These are phyloP conservation scores for Beaufortia kweichowensis DNA, from an alignment of 2,113 vertebrate genomes.

Conservation along the genomic window DNA sequence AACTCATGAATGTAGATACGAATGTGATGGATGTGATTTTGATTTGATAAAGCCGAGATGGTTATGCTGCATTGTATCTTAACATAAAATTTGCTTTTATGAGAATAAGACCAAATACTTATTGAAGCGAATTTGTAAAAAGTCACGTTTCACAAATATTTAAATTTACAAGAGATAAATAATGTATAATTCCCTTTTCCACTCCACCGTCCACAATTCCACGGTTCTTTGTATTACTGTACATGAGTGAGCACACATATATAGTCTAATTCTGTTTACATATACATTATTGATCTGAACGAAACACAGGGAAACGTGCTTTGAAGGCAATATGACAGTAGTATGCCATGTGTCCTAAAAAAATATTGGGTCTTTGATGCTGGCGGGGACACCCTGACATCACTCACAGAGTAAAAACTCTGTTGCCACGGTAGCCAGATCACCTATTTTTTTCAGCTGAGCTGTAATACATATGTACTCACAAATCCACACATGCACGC, in stretches of 20 bases:
- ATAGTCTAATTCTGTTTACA: conserved; percentile 11
- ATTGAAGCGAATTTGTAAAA: neutral
- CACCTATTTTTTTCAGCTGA: neutral
- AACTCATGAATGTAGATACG: no score
- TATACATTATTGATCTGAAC: conserved; percentile 14
- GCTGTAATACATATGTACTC: neutral
- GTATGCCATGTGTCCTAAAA: neutral
- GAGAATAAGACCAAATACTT: no score
- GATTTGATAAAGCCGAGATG: no score
- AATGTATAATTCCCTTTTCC: neutral
- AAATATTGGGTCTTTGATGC: neutral
- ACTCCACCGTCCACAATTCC: no score
- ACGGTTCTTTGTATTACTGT: neutral
- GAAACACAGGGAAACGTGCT: neutral
- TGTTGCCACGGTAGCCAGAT: conserved; percentile 1
- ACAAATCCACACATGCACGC: conserved; percentile 6
- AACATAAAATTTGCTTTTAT: no score
- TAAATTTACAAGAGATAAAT: conserved; percentile 2
- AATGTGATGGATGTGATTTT: no score
- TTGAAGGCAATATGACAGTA: neutral
- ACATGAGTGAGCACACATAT: neutral
- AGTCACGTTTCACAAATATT: neutral
- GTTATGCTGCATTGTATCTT: no score
- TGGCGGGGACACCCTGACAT: neutral
- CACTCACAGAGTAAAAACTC: conserved; percentile 5